Evolutionary conservation across 2,797 vertebrate genomes (phyloP).

Genomic region (Tangara arthus): DNA sequence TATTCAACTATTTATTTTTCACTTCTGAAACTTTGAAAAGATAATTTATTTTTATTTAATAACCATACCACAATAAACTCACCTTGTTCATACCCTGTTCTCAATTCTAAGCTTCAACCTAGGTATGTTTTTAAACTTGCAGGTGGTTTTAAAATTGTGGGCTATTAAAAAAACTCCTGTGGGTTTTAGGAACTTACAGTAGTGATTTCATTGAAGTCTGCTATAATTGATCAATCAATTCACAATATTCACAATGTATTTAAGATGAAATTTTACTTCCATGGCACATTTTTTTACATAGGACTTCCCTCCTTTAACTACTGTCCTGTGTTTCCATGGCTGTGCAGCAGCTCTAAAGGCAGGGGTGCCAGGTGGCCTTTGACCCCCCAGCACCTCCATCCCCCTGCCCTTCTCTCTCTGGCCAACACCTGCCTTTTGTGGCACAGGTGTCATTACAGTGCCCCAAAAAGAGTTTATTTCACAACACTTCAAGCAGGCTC

Average conservation of each 20-base stretch:
- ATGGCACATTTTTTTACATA: background rate
- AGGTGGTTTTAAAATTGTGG: background rate
- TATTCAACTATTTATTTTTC: background rate
- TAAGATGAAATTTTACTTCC: background rate
- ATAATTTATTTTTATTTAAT: background rate
- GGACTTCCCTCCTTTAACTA: background rate
- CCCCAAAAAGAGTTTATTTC: constrained; percentile 11
- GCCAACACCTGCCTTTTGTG: background rate
- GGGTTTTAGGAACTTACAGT: background rate
- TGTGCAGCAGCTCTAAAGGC: background rate
- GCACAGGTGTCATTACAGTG: background rate
- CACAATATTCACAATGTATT: background rate
- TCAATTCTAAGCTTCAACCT: background rate
- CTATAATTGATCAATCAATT: background rate
- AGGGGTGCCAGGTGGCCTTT: background rate
- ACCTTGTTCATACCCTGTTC: background rate
- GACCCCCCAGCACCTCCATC: too few relatives aligned
- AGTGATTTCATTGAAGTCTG: background rate
- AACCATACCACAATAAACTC: background rate
- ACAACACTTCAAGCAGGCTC: constrained; percentile 35
- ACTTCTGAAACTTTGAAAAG: background rate
- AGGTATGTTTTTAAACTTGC: background rate
- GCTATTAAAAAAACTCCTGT: background rate
- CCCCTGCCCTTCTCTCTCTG: background rate
- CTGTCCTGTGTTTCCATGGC: background rate